These are phyloP conservation scores for Xestia ashworthii DNA, from an alignment of 2,888 invertebrate genomes.

Conservation along the genomic window DNA sequence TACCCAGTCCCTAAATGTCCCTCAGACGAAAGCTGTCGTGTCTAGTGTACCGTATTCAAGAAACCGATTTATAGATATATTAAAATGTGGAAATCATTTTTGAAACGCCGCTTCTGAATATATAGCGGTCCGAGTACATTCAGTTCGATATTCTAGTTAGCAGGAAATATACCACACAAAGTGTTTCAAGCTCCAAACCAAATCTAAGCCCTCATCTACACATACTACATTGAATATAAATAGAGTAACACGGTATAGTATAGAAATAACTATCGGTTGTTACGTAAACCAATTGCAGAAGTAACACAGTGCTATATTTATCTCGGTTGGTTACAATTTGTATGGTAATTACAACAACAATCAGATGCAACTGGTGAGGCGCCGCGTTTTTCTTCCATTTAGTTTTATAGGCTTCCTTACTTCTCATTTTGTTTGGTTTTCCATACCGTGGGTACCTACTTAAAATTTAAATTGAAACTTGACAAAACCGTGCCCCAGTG, in stretches of 20 bases:
- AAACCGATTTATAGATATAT: neutral
- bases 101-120: neutral
- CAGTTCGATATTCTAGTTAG: neutral
- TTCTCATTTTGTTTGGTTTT: slow-evolving; percentile 13
- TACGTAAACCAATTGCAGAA: neutral
- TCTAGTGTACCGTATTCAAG: neutral
- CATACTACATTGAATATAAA: neutral
- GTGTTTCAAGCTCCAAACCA: neutral
- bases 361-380: slow-evolving; percentile 30
- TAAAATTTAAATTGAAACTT: slow-evolving; percentile 43
- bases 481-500: neutral
- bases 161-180: neutral
- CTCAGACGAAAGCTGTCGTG: neutral
- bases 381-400: slow-evolving; percentile 8
- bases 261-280: neutral
- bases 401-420: slow-evolving; percentile 9
- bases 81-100: slow-evolving; percentile 7
- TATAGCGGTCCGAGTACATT: neutral
- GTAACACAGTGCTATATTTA: neutral
- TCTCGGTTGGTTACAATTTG: slow-evolving; percentile 20
- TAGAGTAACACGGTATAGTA: neutral
- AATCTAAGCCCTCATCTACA: neutral
- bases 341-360: slow-evolving; percentile 37
- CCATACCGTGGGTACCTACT: slow-evolving; percentile 8
- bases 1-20: no score